Conservation (phyloP, 2,797 vertebrate genomes). For the Muraenolepis orangiensis region DNA sequence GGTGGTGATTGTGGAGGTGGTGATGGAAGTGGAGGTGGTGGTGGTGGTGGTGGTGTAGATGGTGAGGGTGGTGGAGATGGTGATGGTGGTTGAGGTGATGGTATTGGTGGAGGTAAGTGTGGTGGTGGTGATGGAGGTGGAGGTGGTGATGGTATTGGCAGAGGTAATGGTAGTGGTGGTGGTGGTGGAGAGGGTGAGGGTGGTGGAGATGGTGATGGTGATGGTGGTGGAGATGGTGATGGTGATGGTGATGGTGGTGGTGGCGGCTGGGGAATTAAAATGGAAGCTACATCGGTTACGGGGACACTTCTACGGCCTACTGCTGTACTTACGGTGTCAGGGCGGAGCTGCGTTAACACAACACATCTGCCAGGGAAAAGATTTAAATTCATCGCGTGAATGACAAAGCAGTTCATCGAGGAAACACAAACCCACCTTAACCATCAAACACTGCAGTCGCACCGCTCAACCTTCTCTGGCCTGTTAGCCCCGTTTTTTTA, state of each 20-base stretch:
- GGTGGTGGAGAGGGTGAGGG: too few relatives aligned
- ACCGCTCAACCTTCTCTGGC: too few relatives aligned
- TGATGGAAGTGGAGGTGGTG: too few relatives aligned
- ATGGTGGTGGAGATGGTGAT: neutral
- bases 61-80: too few relatives aligned
- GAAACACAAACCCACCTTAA: neutral
- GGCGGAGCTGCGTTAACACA: slow-evolving; percentile 52
- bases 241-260: neutral
- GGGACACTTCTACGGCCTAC: slow-evolving; percentile 38
- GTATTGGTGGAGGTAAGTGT: too few relatives aligned
- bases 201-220: too few relatives aligned
- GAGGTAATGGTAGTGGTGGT: neutral
- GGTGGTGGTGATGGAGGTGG: neutral
- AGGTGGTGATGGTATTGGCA: neutral
- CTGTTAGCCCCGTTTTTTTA: too few relatives aligned
- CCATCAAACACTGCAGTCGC: neutral
- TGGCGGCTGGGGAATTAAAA: slow-evolving; percentile 21
- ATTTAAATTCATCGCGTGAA: neutral
- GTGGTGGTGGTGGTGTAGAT: too few relatives aligned
- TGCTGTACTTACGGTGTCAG: slow-evolving; percentile 56
- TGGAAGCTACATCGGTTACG: slow-evolving; percentile 55
- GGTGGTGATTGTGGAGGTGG: neutral
- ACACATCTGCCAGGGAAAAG: slow-evolving; percentile 66
- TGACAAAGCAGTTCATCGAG: neutral
- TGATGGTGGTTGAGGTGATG: neutral